phyloP scores from a whole-genome alignment of 2,797 vertebrate genomes.

The Nannoperca australis region DNA sequence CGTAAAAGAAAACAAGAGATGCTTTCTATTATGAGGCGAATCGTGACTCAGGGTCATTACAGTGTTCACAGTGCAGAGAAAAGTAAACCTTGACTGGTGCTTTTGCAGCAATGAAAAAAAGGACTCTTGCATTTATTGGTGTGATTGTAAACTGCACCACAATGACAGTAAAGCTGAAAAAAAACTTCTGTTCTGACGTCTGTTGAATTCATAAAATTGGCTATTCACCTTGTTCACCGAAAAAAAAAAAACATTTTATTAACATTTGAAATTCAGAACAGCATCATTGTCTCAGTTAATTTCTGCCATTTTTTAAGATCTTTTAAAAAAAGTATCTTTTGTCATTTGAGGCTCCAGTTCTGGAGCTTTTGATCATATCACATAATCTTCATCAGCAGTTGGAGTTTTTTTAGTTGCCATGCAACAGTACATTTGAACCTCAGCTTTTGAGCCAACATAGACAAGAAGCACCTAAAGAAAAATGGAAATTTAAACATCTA shows the following conservation, averaged over 20 bases:
- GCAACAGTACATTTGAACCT: no score
- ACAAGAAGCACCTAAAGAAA: neutral
- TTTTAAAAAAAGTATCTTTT: no score
- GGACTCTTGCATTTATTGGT: neutral
- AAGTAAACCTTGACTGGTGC: neutral
- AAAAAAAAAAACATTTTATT: neutral
- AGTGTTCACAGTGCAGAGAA: neutral
- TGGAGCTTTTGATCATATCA: no score
- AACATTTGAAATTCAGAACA: neutral
- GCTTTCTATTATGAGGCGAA: neutral
- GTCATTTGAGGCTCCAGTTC: no score
- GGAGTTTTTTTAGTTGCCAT: no score
- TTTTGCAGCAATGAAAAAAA: neutral
- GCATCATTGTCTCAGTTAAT: neutral
- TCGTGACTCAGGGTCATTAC: neutral
- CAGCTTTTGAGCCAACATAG: no score
- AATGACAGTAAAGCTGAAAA: neutral
- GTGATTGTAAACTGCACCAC: neutral
- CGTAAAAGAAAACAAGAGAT: neutral
- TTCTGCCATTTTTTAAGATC: neutral
- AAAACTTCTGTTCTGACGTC: neutral
- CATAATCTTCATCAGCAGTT: no score
- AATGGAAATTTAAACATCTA: no score
- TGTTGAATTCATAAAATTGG: neutral
- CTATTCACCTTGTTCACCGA: neutral